Evolutionary conservation across 2,113 vertebrate species (phyloP), one percentile per base, ranked within the genome.

Genomic region (Leuciscus idus): DNA sequence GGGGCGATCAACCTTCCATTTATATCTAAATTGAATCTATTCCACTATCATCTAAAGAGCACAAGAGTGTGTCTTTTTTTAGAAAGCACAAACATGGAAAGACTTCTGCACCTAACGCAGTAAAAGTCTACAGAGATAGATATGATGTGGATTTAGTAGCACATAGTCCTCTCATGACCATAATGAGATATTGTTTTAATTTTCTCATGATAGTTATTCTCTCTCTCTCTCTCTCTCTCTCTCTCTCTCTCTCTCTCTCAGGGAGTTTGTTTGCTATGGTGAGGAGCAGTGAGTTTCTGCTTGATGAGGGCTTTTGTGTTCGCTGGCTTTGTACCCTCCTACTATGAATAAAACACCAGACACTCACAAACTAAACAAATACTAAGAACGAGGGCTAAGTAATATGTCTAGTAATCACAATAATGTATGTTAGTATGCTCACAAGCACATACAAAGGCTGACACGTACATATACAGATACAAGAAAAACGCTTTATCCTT

Each of bases 11-110:
- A 86, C 84, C 48, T 66, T 72, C 68, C 76, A 76, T 78, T 87
- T 84, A 68, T 86, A 89, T 89, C 85, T 89, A 87, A 89, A 90
- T 89, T 88, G 83, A 78, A 89, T 89, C 85, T 89, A 55, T 84
- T 84, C 77, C 84, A 52, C 79, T 68, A 70, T 52, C 82, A 70
- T 61, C 59, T 43, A 72, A 55, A 84, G 81, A 21, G 73, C 86
- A 87, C 39, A 78, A 73, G 72, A 73, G 57, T 83, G 83, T 84
- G 87, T 70, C 83, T 55, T 55, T 33, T 68, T 68, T 48, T 33
- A 46, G 73, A 68, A 84, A 70, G 57, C 62, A 62, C 55, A 80
- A 9, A 79, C 26, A 68, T 52, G 46, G 43, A 6, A 57, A 33
- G 28, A 62, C 23, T 0, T 26, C 19, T 7, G 3, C 30, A 76